Base-by-base conservation (phyloP, 2,888 invertebrate genomes). In the Allophyes oxyacanthae region DNA sequence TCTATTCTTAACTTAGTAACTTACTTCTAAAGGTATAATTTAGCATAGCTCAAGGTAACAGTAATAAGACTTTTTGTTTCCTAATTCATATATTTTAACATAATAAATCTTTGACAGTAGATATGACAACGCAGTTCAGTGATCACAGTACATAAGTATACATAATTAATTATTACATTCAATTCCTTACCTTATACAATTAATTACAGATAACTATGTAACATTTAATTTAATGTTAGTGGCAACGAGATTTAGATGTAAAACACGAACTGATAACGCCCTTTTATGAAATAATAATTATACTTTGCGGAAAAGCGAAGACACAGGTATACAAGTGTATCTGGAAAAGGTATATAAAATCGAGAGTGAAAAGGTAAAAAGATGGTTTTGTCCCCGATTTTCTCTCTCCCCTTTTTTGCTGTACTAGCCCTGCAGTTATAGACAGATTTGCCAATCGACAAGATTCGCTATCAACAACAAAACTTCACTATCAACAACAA, bases 111-210 rank as follows among this genome's bases (percentile, higher is more conserved):
- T 77, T 77, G 68, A 76, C 66, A 71, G 63, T 15, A 66, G 59
- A 63, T 66, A 68, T 68, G 64, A 73, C 59, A 67, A 62, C 63
- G 43, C 49, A 43, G 45, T 66, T 58, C 50, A 38, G 48, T 59
- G 52, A 76, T 78, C 77, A 76, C 78, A 78, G 77, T 74, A 74
- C 52, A 64, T 42, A 71, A 59, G 68, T 74, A 64, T 74, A 64
- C 52, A 59, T 53, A 55, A 49, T 51, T 55, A 60, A 40, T n/a
- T n/a, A 65, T 52, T 43, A 13, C 15, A 55, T 49, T 67, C 34
- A 73, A 67, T 55, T 71, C 52, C 66, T 66, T 63, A 58, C 0
- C 36, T 52, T 56, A 67, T 36, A 51, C 26, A n/a, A 45, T 48
- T 41, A 32, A 42, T 61, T 53, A 61, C 7, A 53, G 6, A 28